phyloP scores from a whole-genome alignment of 2,888 invertebrate species.

The Labia minor region DNA sequence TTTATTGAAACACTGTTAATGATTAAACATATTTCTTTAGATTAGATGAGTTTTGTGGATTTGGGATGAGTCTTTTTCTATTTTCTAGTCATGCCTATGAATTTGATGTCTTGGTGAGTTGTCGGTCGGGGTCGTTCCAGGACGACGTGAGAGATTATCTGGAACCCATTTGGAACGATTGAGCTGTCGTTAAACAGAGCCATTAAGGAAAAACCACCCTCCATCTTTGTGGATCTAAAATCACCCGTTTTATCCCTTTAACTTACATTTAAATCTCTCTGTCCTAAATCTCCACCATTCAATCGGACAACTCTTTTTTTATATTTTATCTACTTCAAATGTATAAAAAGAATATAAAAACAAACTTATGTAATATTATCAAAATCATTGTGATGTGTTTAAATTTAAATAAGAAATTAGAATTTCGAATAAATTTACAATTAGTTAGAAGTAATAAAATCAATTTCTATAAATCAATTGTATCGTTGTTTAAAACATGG shows the following conservation, averaged over 20 bases:
- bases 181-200: background rate
- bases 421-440: too few relatives aligned
- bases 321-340: background rate
- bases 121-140: background rate
- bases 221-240: background rate
- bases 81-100: background rate
- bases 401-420: too few relatives aligned
- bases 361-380: too few relatives aligned
- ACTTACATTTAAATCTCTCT: background rate
- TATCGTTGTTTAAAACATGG: too few relatives aligned
- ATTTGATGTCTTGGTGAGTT: background rate
- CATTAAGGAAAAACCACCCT: background rate
- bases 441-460: too few relatives aligned
- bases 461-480: too few relatives aligned
- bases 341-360: too few relatives aligned
- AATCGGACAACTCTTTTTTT: background rate
- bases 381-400: too few relatives aligned
- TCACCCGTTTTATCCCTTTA: too few relatives aligned
- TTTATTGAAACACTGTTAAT: too few relatives aligned
- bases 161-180: background rate
- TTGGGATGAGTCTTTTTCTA: background rate
- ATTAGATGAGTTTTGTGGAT: too few relatives aligned
- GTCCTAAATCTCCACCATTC: background rate
- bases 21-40: too few relatives aligned
- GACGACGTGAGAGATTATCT: conserved; percentile 2